Percentiles rank a stretch among this genome's conserved stretches.
These are phyloP conservation scores for Leptatherina wallacei DNA, from an alignment of 2,797 vertebrate genomes.

Conservation along the genomic window DNA sequence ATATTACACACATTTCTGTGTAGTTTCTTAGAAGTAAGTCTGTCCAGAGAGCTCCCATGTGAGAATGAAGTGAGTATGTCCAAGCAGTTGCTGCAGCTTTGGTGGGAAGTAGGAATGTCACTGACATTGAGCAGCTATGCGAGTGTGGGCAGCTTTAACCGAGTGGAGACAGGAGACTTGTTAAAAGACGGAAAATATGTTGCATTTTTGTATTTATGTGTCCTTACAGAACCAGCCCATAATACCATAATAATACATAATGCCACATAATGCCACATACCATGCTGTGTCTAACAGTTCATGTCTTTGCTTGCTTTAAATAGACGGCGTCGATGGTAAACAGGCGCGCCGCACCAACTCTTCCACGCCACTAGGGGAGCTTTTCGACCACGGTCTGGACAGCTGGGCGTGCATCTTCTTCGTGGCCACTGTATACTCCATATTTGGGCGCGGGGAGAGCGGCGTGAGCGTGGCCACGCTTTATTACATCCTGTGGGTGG, in stretches of 20 bases:
- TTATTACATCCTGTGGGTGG: conserved; percentile 95
- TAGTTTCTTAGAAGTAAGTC: neutral
- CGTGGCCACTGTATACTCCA: conserved; percentile 95
- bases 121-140: conserved; percentile 26
- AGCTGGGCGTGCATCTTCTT: conserved; percentile 98
- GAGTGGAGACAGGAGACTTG: neutral
- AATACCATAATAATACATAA: no score
- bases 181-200: neutral
- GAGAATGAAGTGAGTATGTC: neutral
- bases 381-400: conserved; percentile 97
- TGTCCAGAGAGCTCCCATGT: neutral
- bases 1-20: neutral
- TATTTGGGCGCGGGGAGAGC: conserved; percentile 90
- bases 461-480: conserved; percentile 91
- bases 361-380: conserved; percentile 95
- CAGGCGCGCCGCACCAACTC: conserved; percentile 97
- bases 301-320: neutral
- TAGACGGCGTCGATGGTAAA: conserved; percentile 97
- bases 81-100: conserved; percentile 13
- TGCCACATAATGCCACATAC: no score
- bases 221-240: neutral
- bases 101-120: conserved; percentile 43
- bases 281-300: neutral
- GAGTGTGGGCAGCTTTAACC: conserved; percentile 23
- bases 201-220: neutral